Base-by-base conservation (phyloP, 2,113 vertebrate genomes). In the Orthonyx spaldingii region DNA sequence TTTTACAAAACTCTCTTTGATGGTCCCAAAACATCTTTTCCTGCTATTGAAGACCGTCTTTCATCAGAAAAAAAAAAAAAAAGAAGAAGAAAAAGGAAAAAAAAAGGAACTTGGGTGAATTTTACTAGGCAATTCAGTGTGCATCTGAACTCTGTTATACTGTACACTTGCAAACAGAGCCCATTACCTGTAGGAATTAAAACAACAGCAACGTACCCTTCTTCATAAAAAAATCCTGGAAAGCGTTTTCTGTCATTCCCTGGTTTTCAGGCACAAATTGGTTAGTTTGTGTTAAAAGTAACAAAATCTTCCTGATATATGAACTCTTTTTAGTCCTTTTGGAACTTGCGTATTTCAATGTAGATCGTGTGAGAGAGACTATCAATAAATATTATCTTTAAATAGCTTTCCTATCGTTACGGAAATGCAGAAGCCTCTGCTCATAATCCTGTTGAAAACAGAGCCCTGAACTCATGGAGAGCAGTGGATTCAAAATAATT, bases 1-100 rank as follows among this genome's bases (percentile, higher is more conserved):
- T 97, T 98, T 97, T 96, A 85, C 95, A 97, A 97, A 97, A 93
- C 94, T 96, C 93, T 95, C 96, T 98, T 98, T 97, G 96, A 97
- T 96, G 97, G 75, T 93, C 83, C 74, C 94, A 70, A 92, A 92
- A 83, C 95, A 93, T 92, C 93, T 88, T 96, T 98, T 97, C 97
- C 95, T 98, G 96, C 88, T 87, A 97, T 97, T 97, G 94, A 97
- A 89, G 93, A 65, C 84, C 91, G 75, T 70, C 93, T 97, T 94
- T 95, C 91, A 95, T 95, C 52, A 95, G 41, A 33, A 32, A 42
- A 16, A 9, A 23, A n/a, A 30, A 57, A 57, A 46, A 13, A 19
- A 12, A 11, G 11, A 46, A 66, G 60, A 41, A 26, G 16, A 4
- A 27, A 10, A 61, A 39, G 5, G 7, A 37, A 20, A 41, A 46